A percentile compares a stretch with the other conserved stretches of the same genome.
These are phyloP conservation scores for Gonocerus acuteangulatus DNA, from an alignment of 2,888 invertebrate species.

Conservation along the genomic window DNA sequence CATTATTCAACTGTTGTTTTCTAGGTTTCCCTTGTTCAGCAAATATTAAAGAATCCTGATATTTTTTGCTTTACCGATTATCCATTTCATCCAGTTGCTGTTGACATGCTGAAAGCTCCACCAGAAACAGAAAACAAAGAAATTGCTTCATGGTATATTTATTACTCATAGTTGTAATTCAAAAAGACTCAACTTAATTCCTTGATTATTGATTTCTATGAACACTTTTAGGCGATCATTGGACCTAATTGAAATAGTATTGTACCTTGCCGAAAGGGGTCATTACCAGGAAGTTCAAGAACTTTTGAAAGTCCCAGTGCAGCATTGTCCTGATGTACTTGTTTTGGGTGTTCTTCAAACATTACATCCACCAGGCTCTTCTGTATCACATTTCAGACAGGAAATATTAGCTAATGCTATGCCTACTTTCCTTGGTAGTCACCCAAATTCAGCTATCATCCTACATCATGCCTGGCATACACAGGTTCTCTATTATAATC, in stretches of 20 bases:
- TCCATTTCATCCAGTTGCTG: conserved; percentile 75
- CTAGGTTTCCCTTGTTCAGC: conserved; percentile 74
- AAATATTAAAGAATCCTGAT: conserved; percentile 82
- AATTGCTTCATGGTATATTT: conserved; percentile 70
- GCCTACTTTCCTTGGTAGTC: conserved; percentile 88
- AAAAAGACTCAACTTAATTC: too few relatives aligned
- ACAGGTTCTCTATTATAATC: conserved; percentile 45
- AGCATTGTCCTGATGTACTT: conserved; percentile 90
- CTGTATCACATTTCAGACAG: conserved; percentile 67
- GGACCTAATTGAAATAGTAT: conserved; percentile 79
- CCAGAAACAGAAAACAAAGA: conserved; percentile 94
- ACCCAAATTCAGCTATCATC: conserved; percentile 93
- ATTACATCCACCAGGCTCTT: conserved; percentile 62
- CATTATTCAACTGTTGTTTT: too few relatives aligned
- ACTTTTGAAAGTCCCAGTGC: conserved; percentile 82
- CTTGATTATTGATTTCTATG: too few relatives aligned
- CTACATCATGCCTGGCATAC: conserved; percentile 94
- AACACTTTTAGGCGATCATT: conserved; percentile 62
- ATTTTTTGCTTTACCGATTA: conserved; percentile 91
- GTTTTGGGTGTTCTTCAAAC: conserved; percentile 83
- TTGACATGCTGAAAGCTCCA: conserved; percentile 84
- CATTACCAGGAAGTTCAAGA: conserved; percentile 76
- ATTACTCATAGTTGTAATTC: too few relatives aligned
- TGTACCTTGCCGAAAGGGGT: conserved; percentile 81
- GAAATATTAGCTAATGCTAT: conserved; percentile 81